phyloP scores from a whole-genome alignment of 2,888 invertebrate genomes.

The Diaperis boleti region DNA sequence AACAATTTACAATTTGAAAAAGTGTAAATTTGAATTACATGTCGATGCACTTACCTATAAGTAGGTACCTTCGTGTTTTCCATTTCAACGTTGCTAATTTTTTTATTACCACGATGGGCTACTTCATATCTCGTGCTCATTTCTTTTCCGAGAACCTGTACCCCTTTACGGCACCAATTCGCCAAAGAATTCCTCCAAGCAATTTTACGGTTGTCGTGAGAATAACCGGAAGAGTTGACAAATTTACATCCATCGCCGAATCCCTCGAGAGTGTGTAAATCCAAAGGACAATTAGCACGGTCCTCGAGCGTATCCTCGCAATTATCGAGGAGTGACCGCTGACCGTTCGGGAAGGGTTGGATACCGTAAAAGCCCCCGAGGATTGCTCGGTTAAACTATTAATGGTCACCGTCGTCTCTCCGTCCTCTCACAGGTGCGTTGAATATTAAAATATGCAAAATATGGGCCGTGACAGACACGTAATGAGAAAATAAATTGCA shows the following conservation, averaged over 20 bases:
- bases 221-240: slow-evolving; percentile 55
- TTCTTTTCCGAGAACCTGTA: neutral
- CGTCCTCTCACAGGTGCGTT: slow-evolving; percentile 25
- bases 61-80: too few species aligned
- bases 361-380: slow-evolving; percentile 20
- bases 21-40: too few species aligned
- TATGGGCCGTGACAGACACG: slow-evolving; percentile 27
- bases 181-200: neutral
- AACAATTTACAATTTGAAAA: too few species aligned
- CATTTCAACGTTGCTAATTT: too few species aligned
- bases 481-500: slow-evolving; percentile 40
- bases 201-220: slow-evolving; percentile 32
- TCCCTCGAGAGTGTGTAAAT: slow-evolving; percentile 51
- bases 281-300: slow-evolving; percentile 61
- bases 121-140: neutral
- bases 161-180: neutral
- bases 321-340: slow-evolving; percentile 62
- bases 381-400: too few species aligned
- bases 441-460: slow-evolving; percentile 40
- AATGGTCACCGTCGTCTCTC: too few species aligned
- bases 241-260: slow-evolving; percentile 54
- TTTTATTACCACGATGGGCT: too few species aligned
- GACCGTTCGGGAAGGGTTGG: slow-evolving; percentile 58
- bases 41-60: too few species aligned
- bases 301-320: slow-evolving; percentile 58